Evolutionary conservation across 2,888 invertebrate species (phyloP), one percentile per base, ranked within the genome.

Genomic region (Diaphora mendica): DNA sequence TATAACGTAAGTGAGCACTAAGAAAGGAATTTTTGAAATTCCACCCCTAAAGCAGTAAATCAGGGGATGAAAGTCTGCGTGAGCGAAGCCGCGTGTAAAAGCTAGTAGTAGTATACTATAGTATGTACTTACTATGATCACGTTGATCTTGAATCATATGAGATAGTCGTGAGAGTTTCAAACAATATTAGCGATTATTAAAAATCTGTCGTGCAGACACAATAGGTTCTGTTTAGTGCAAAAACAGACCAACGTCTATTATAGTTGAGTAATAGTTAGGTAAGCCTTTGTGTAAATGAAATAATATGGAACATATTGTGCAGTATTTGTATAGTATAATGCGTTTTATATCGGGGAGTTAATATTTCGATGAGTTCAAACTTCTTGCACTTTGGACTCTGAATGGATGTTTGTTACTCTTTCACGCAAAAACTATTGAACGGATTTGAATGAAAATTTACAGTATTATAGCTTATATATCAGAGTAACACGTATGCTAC

Each of bases 131-230:
- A 59, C 13, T 5, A 26, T 59, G 26, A 26, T n/a, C 26, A 11
- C 4, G 59, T 59, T 59, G 26, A 17, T 66, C 42, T 42, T 66
- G 66, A 66, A 59, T 59, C 26, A 26, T 26, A n/a, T 44, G 17
- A 66, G 66, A 66, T 66, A 42, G 42, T 66, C 42, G 42, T 66
- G 66, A 66, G 66, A 66, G 26, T 44, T 44, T 66, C 8, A 17
- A 66, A 66, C 66, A 66, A 26, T 66, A 26, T 26, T 17, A n/a
- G 15, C 42, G 42, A 44, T 59, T 59, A 59, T 15, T 59, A 26
- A 59, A n/a, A 26, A 59, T 26, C 26, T 59, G 42, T 66, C 26
- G 26, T 42, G 42, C 23, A 33, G 23, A 26, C 39, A 66, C 66
- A 66, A 66, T 66, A 30, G 66, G 3, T 9, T 66, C 26, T 26